Conservation (phyloP, 1,140 invertebrate species). For the Eurytemora carolleeae region DNA sequence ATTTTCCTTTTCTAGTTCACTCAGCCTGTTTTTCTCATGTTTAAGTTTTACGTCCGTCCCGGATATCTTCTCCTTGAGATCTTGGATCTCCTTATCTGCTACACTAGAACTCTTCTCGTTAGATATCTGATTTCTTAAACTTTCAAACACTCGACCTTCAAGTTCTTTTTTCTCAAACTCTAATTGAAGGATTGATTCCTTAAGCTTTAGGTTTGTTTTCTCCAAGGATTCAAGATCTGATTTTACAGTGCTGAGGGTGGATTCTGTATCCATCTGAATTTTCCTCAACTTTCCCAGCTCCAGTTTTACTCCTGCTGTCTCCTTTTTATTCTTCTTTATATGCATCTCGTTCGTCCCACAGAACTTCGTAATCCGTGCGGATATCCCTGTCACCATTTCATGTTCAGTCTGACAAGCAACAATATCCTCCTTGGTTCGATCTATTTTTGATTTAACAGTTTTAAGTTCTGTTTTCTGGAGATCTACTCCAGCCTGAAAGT, state of each 20-base stretch:
- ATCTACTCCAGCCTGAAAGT: not conserved
- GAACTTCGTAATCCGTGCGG: not conserved
- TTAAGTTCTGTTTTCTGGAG: not conserved
- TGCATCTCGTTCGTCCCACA: not conserved
- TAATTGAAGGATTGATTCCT: not conserved
- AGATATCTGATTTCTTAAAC: not conserved
- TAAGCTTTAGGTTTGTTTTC: not conserved
- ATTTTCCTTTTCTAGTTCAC: not conserved
- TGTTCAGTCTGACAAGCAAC: conserved; percentile 1
- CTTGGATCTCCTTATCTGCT: not conserved
- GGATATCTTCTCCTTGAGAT: not conserved
- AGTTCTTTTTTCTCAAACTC: conserved; percentile 2
- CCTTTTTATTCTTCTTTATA: not conserved
- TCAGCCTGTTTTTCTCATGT: not conserved
- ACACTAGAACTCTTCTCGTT: conserved; percentile 2
- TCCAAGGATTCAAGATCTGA: not conserved
- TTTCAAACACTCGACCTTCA: not conserved
- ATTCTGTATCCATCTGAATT: not conserved
- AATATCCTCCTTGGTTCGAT: conserved; percentile 9
- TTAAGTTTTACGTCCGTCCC: not conserved
- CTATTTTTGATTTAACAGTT: conserved; percentile 1
- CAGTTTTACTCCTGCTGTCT: not conserved
- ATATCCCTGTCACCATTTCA: not conserved
- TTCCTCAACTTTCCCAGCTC: not conserved
- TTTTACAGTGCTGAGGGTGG: not conserved